A percentile compares a stretch with the other conserved stretches of the same genome.
Conservation (phyloP, 2,888 invertebrate species). For the Acronicta alni region DNA sequence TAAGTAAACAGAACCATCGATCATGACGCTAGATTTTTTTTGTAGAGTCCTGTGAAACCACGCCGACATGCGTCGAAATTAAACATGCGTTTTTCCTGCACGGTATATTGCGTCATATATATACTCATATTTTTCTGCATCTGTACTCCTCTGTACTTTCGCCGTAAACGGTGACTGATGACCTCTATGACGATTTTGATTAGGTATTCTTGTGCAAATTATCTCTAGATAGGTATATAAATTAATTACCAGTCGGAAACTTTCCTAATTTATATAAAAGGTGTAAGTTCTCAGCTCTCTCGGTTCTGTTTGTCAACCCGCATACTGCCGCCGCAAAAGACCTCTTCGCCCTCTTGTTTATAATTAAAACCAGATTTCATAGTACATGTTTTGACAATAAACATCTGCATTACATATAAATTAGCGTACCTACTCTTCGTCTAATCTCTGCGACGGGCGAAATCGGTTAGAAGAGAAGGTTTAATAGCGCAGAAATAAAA, state of each 20-base stretch:
- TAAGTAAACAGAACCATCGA: too few species aligned
- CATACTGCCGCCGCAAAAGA: slow-evolving; percentile 65
- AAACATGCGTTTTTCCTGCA: too few species aligned
- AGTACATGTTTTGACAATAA: slow-evolving; percentile 36
- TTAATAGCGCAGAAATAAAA: background rate
- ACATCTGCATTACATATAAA: background rate
- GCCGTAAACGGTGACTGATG: too few species aligned
- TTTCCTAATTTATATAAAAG: slow-evolving; percentile 63
- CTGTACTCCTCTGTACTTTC: too few species aligned
- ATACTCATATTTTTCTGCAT: too few species aligned
- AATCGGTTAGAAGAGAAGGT: background rate
- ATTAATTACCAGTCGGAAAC: slow-evolving; percentile 13
- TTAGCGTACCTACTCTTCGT: too few species aligned
- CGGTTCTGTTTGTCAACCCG: slow-evolving; percentile 79
- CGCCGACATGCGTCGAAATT: too few species aligned
- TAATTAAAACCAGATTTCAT: slow-evolving; percentile 57
- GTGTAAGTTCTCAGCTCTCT: slow-evolving; percentile 59
- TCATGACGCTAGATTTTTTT: too few species aligned
- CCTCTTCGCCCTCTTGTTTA: slow-evolving; percentile 53
- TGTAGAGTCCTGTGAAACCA: too few species aligned
- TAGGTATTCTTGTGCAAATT: background rate
- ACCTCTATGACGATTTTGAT: too few species aligned
- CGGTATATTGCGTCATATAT: too few species aligned
- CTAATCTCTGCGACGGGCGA: too few species aligned
- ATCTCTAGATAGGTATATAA: slow-evolving; percentile 14